Evolutionary conservation across 2,113 vertebrate genomes (phyloP), one percentile per base, ranked within the genome.

Genomic region (Thamnaconus septentrionalis): DNA sequence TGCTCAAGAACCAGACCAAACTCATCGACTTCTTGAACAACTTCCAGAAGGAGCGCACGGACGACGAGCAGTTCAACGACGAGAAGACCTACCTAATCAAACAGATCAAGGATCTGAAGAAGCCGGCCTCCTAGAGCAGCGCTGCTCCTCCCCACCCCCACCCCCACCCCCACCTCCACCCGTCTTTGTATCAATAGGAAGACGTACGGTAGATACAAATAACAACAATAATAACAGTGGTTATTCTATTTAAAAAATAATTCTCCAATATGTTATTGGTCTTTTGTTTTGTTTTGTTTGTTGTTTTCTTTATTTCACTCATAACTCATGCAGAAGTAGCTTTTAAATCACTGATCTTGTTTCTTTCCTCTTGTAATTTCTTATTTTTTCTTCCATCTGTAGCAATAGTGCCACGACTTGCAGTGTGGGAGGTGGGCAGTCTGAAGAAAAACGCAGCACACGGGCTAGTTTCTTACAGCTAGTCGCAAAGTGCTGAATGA

Each of bases 21-120:
- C 94, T 98, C 57, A 96, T 96, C 76, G 96, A 98, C 88, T 98
- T 98, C 90, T 91, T 98, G 90, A 95, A 94, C 93, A 95, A 95
- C 91, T 98, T 98, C 89, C 96, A 98, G 92, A 96, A 94, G 76
- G 95, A 97, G 80, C 94, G 95, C 85, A 94, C 94, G 43, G 95
- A 98, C 73, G 96, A 98, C 10, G 96, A 98, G 91, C 96, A 98
- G 83, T 98, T 98, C 90, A 95, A 96, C 51, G 96, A 98, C n/a
- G 96, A 98, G 93, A 98, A 98, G 92, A 98, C 95, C 79, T 98
- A 98, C 90, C 89, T 98, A 91, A 95, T 98, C 84, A 98, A 98
- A 94, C 96, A 98, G 93, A 98, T 98, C 93, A 90, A 94, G 88
- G 96, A 98, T 92, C 93, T 98, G 92, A 98, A 97, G 91, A 95